Percentiles rank a stretch among this genome's conserved stretches.
phyloP scores from a whole-genome alignment of 1,140 invertebrate genomes.

The Cyphomyrmex costatus region DNA sequence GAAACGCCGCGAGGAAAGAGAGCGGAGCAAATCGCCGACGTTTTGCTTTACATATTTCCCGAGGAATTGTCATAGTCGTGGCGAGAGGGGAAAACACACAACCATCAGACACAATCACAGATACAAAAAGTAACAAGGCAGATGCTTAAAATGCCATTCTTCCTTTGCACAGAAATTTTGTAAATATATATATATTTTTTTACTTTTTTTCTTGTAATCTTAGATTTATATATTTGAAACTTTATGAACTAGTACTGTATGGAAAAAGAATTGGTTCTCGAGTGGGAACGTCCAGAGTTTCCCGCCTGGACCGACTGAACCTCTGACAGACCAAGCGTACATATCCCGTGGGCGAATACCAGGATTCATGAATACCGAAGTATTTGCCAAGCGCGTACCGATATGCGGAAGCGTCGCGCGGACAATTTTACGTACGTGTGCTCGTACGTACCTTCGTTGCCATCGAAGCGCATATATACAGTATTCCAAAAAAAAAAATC shows the following conservation, averaged over 20 bases:
- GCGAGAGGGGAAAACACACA: constrained; percentile 22
- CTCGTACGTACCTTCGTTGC: constrained; percentile 18
- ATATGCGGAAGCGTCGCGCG: constrained; percentile 68
- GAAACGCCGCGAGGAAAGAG: constrained; percentile 54
- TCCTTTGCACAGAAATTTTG: not conserved
- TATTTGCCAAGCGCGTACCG: constrained; percentile 82
- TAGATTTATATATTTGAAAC: constrained; percentile 22
- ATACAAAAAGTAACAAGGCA: constrained; percentile 14
- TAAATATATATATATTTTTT: not conserved
- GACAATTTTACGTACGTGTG: constrained; percentile 53
- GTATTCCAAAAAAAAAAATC: constrained; percentile 6
- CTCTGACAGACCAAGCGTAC: constrained; percentile 70
- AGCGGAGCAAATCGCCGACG: constrained; percentile 82
- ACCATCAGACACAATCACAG: constrained; percentile 32
- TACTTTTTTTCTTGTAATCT: not conserved
- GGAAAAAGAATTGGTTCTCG: not conserved
- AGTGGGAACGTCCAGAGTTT: not conserved
- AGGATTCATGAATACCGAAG: constrained; percentile 85
- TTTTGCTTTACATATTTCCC: constrained; percentile 85
- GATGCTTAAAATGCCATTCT: constrained; percentile 58
- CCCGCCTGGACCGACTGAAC: constrained; percentile 2
- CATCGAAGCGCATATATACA: not conserved
- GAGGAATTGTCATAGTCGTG: constrained; percentile 72
- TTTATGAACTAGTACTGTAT: not conserved
- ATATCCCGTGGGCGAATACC: constrained; percentile 78